Evolutionary conservation across 2,113 vertebrate genomes (phyloP).

Genomic region (Chionomys nivalis): DNA sequence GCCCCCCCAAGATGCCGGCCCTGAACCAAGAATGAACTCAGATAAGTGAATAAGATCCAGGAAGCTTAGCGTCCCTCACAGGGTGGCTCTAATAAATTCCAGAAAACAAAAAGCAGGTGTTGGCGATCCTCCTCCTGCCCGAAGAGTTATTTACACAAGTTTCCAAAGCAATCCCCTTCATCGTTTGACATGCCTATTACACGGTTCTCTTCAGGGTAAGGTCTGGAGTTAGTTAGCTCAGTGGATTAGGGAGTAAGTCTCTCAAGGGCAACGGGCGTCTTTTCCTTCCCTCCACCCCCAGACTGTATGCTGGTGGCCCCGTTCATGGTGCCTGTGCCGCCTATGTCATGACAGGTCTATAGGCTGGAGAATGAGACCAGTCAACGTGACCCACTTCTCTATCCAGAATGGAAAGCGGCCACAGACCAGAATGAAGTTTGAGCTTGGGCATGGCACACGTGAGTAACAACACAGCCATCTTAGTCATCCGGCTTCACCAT

Average conservation of each 20-base stretch:
- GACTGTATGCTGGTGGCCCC: not conserved
- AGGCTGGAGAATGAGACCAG: not conserved
- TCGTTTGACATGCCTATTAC: constrained; percentile 78
- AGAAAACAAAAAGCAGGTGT: constrained; percentile 82
- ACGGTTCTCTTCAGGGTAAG: constrained; percentile 63
- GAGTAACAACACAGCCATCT: not conserved
- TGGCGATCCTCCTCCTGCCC: constrained; percentile 72
- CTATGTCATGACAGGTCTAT: not conserved
- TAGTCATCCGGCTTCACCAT: not conserved
- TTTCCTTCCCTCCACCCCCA: not conserved
- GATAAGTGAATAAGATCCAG: constrained; percentile 78
- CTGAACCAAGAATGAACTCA: constrained; percentile 80
- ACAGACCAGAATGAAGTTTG: not conserved
- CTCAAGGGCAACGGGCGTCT: not conserved
- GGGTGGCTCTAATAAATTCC: constrained; percentile 78
- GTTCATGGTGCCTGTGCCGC: not conserved
- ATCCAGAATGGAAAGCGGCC: not conserved
- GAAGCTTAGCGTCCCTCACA: constrained; percentile 71
- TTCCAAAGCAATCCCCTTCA: constrained; percentile 79
- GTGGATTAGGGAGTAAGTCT: constrained; percentile 52
- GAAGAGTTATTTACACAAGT: constrained; percentile 80
- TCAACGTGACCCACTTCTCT: not conserved
- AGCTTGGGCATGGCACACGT: not conserved
- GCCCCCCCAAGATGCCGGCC: constrained; percentile 34
- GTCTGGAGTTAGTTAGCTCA: constrained; percentile 75